phyloP scores from a whole-genome alignment of 2,797 vertebrate genomes.

The Triplophysa bombifrons region DNA sequence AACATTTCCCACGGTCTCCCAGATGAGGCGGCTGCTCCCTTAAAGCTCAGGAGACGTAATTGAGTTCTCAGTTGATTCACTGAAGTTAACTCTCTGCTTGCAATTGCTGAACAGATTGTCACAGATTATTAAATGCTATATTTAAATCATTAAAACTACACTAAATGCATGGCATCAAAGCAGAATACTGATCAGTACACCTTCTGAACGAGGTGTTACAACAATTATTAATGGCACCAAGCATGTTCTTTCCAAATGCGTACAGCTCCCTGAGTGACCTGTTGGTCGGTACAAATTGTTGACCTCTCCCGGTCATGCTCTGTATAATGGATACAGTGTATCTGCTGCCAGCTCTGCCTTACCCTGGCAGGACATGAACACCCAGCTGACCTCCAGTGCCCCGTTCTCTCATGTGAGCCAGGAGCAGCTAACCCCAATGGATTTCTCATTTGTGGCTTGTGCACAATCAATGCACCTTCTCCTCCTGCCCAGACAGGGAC shows the following conservation, averaged over 20 bases:
- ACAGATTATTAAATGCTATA: no score
- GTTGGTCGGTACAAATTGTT: constrained; percentile 43
- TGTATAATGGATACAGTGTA: constrained; percentile 52
- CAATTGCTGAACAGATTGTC: no score
- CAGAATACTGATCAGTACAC: no score
- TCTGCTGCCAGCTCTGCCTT: constrained; percentile 58
- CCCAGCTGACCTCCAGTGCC: constrained; percentile 64
- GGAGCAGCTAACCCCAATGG: constrained; percentile 70
- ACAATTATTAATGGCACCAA: constrained; percentile 6
- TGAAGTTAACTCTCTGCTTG: background rate
- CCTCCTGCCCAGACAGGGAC: constrained; percentile 70
- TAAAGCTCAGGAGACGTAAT: background rate
- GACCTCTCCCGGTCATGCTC: constrained; percentile 39
- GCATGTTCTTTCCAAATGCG: constrained; percentile 47
- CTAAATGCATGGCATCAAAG: no score
- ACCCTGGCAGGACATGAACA: constrained; percentile 57
- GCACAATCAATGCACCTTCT: constrained; percentile 80
- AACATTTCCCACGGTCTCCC: constrained; percentile 9
- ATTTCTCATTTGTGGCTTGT: constrained; percentile 83
- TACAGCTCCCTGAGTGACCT: constrained; percentile 45
- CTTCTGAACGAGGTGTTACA: background rate
- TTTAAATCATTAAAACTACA: no score
- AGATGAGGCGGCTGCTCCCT: background rate
- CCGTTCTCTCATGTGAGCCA: constrained; percentile 64
- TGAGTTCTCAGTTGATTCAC: background rate